A percentile compares a stretch with the other conserved stretches of the same genome.
Evolutionary conservation across 2,797 vertebrate species (phyloP).

Genomic region (Lacerta viridis): DNA sequence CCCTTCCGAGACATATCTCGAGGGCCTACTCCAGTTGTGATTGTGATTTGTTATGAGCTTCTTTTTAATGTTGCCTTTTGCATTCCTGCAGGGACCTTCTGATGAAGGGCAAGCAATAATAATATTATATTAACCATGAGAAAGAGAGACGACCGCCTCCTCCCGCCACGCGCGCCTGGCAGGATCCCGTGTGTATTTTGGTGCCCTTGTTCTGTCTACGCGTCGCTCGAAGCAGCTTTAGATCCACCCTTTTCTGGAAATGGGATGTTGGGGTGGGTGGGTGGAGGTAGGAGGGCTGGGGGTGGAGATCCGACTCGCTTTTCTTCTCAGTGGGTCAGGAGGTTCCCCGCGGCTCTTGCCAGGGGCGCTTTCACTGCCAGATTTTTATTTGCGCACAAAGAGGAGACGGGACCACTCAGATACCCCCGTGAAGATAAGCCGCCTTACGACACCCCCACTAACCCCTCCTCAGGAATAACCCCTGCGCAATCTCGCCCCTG

Average conservation of each 20-base stretch:
- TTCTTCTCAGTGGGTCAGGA: background rate
- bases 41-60: too few species aligned
- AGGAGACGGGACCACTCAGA: background rate
- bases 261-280: background rate
- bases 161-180: background rate
- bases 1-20: too few species aligned
- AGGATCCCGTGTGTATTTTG: background rate
- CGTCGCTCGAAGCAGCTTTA: background rate
- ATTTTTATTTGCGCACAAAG: too few species aligned
- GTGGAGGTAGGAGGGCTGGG: background rate
- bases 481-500: background rate
- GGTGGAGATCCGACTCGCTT: slow-evolving; percentile 2
- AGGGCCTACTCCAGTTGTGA: too few species aligned
- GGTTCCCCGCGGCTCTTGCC: background rate
- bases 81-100: background rate
- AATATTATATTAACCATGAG: too few species aligned
- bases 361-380: background rate
- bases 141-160: background rate
- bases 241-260: background rate
- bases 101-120: too few species aligned
- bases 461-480: background rate
- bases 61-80: too few species aligned
- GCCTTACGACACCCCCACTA: background rate
- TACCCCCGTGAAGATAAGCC: background rate
- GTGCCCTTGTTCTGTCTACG: background rate